Conservation (phyloP, 92 coral and sea anemone genomes). For the Nematostella vectensis region DNA sequence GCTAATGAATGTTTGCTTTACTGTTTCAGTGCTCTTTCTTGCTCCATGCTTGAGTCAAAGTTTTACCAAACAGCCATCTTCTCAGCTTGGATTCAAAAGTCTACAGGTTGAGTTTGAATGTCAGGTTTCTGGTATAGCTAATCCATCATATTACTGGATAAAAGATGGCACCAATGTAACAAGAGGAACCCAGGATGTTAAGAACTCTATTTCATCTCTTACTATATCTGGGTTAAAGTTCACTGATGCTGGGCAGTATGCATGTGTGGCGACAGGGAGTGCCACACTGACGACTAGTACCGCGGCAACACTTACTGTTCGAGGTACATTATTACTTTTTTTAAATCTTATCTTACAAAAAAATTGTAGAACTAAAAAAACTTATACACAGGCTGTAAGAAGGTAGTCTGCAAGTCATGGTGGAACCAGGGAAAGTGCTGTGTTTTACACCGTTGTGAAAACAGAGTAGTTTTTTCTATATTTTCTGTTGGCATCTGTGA, state of each 20-base stretch:
- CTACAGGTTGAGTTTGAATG: slow-evolving; percentile 17
- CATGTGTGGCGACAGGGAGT: slow-evolving; percentile 31
- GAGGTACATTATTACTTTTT: slow-evolving; percentile 25
- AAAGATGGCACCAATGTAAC: slow-evolving; percentile 43
- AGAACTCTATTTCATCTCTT: slow-evolving; percentile 14
- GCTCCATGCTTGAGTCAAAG: slow-evolving; percentile 8
- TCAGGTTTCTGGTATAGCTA: slow-evolving; percentile 26
- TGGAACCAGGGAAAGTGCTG: no score
- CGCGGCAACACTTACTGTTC: slow-evolving; percentile 22
- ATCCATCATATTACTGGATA: slow-evolving; percentile 38
- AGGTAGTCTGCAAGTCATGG: no score
- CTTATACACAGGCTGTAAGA: no score
- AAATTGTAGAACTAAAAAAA: no score
- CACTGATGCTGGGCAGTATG: slow-evolving; percentile 39
- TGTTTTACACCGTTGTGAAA: no score
- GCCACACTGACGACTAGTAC: background rate
- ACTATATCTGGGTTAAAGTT: slow-evolving; percentile 16
- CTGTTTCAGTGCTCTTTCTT: background rate
- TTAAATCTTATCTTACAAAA: no score
- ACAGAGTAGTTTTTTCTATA: no score
- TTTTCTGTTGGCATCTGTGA: no score
- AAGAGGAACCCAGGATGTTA: slow-evolving; percentile 21
- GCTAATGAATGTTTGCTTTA: no score
- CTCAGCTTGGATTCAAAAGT: slow-evolving; percentile 15
- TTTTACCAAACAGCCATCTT: slow-evolving; percentile 24